Conservation (phyloP, 2,113 vertebrate species). For the Platycercus adscitus region DNA sequence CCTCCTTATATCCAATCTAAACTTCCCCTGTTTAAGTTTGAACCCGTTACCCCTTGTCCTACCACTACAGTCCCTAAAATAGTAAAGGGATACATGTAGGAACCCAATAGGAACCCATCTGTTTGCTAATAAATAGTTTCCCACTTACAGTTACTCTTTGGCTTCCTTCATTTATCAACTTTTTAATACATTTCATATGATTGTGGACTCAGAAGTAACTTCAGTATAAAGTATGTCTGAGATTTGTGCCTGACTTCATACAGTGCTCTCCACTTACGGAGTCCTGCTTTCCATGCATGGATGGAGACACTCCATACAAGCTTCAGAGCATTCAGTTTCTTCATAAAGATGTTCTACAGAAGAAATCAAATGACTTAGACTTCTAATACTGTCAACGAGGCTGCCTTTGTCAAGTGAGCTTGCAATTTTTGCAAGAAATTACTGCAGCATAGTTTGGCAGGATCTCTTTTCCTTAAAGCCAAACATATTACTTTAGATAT, state of each 20-base stretch:
- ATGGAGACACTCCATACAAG: not conserved
- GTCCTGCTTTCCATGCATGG: not conserved
- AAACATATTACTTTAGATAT: not conserved
- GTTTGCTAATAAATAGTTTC: not conserved
- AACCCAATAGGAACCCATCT: not conserved
- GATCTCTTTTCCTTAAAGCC: not conserved
- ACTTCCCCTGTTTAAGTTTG: not conserved
- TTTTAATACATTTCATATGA: not conserved
- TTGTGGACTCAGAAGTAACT: not conserved
- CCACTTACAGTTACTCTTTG: not conserved
- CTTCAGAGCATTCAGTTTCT: not conserved
- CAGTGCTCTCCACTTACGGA: not conserved
- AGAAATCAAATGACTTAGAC: not conserved
- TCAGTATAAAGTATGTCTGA: not conserved
- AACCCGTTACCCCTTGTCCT: not conserved
- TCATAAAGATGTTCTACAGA: not conserved
- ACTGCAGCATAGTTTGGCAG: not conserved
- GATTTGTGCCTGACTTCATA: not conserved
- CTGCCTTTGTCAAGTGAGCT: not conserved
- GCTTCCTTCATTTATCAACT: not conserved
- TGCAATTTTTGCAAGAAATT: conserved; percentile 11
- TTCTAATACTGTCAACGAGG: not conserved
- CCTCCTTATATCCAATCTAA: not conserved
- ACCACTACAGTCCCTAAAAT: not conserved
- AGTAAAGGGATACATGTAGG: not conserved